Evolutionary conservation across 2,888 invertebrate species (phyloP).

Genomic region (Apeira syringaria): DNA sequence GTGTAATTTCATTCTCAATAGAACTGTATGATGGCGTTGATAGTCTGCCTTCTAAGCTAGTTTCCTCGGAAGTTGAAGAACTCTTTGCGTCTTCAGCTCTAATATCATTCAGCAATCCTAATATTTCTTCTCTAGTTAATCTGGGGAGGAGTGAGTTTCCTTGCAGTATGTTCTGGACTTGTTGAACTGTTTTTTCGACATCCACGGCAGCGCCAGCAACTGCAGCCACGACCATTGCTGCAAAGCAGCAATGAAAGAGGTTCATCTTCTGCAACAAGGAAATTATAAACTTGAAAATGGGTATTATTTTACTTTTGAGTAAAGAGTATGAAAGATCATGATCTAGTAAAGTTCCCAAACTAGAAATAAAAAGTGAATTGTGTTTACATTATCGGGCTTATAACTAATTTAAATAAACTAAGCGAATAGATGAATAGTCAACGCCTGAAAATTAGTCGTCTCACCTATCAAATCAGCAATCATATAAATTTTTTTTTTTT

Average conservation of each 20-base stretch:
- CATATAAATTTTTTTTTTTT: too few species aligned
- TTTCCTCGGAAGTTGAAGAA: conserved; percentile 46
- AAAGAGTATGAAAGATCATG: too few species aligned
- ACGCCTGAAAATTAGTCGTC: too few species aligned
- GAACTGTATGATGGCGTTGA: conserved; percentile 45
- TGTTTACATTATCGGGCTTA: too few species aligned
- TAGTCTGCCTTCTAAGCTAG: conserved; percentile 34
- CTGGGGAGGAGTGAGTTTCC: conserved; percentile 85
- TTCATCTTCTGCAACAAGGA: conserved; percentile 69
- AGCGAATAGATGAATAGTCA: too few species aligned
- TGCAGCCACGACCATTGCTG: conserved; percentile 42
- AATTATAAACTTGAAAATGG: conserved; percentile 9
- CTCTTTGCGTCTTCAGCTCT: conserved; percentile 76
- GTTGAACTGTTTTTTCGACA: conserved; percentile 85
- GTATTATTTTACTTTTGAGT: too few species aligned
- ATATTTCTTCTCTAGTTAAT: conserved; percentile 85
- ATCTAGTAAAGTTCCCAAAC: too few species aligned
- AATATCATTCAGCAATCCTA: conserved; percentile 87
- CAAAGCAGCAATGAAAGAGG: conserved; percentile 56
- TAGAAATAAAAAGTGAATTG: too few species aligned
- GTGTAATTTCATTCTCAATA: conserved; percentile 54
- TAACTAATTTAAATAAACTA: too few species aligned
- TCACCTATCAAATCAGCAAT: too few species aligned
- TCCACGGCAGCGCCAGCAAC: conserved; percentile 59
- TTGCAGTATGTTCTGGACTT: conserved; percentile 86